Evolutionary conservation across 2,797 vertebrate genomes (phyloP), one percentile per base, ranked within the genome.

Genomic region (Malurus splendens): DNA sequence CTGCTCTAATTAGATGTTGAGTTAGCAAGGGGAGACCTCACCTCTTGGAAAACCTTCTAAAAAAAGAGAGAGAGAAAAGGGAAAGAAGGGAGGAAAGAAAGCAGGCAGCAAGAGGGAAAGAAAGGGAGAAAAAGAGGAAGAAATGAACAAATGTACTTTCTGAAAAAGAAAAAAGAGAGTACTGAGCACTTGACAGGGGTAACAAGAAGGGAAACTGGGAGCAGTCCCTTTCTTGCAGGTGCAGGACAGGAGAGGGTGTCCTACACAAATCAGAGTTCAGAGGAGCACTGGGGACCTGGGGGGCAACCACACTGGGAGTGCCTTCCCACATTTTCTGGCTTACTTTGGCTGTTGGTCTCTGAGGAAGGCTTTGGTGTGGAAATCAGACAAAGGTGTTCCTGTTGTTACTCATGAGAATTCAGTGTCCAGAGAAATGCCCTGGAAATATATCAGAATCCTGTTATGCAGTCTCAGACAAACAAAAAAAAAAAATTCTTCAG

Each of bases 1-100:
- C 78, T 5, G 1, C 89, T 74, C 79, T 96, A 96, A 96, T 96
- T 96, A 94, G 83, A 78, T 86, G 85, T 86, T 3, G 25, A 83
- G 78, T 87, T 83, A 91, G 82, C 24, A 27, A 93, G 74, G 57
- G 62, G 85, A 92, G 86, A 91, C 74, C 47, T 94, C 89, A 93
- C 82, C 92, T 95, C 70, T 74, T 76, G 78, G 64, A 70, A 59
- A 72, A 78, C 48, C 27, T 3, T 38, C 19, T 28, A 52, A 17
- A 1, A 14, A 39, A 47, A 36, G 33, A 47, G 36, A 42, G 24
- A 60, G 25, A n/a, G 14, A 41, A 56, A 76, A 55, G 12, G 9
- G n/a, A 20, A 76, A 36, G 25, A 24, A 41, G 3, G 6, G 9
- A 65, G 14, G 24, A 42, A 79, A 72, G 18, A 51, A 75, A 22